Conservation (phyloP, 1,140 invertebrate genomes). For the Carcinoscorpius rotundicauda region DNA sequence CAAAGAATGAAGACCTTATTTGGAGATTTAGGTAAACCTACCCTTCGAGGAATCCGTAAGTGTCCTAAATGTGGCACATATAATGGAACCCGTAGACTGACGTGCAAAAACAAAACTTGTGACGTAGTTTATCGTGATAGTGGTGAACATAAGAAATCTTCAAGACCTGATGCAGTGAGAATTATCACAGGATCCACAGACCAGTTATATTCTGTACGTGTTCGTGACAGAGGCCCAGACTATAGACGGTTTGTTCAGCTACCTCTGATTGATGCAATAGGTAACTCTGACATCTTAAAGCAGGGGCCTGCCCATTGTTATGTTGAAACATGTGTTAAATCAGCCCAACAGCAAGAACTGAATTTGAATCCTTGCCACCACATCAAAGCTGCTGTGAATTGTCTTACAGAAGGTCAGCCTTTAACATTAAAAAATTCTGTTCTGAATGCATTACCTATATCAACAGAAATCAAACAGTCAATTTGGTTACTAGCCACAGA, state of each 20-base stretch:
- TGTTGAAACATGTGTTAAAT: constrained; percentile 44
- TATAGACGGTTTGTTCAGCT: constrained; percentile 61
- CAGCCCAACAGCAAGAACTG: constrained; percentile 9
- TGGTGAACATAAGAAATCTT: constrained; percentile 46
- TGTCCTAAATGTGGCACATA: constrained; percentile 65
- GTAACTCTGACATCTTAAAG: constrained; percentile 27
- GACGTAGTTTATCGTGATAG: constrained; percentile 53
- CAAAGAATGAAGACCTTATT: constrained; percentile 34
- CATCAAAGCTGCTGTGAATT: constrained; percentile 52
- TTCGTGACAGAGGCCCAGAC: constrained; percentile 53
- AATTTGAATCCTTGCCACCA: constrained; percentile 44
- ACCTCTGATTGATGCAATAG: constrained; percentile 38
- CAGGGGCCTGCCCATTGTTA: constrained; percentile 49
- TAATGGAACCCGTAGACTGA: constrained; percentile 57
- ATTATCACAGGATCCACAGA: constrained; percentile 47
- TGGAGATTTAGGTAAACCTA: constrained; percentile 53
- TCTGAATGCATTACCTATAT: constrained; percentile 48
- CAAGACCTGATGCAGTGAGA: constrained; percentile 49
- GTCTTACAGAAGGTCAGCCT: constrained; percentile 48
- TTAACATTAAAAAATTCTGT: constrained; percentile 51
- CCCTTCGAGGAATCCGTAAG: constrained; percentile 53
- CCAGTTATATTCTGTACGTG: constrained; percentile 55
- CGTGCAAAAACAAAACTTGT: constrained; percentile 64
- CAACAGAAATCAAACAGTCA: constrained; percentile 50
- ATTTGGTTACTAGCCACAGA: constrained; percentile 50